Base-by-base conservation (phyloP, 2,888 invertebrate species). In the Polymixis flavicincta region DNA sequence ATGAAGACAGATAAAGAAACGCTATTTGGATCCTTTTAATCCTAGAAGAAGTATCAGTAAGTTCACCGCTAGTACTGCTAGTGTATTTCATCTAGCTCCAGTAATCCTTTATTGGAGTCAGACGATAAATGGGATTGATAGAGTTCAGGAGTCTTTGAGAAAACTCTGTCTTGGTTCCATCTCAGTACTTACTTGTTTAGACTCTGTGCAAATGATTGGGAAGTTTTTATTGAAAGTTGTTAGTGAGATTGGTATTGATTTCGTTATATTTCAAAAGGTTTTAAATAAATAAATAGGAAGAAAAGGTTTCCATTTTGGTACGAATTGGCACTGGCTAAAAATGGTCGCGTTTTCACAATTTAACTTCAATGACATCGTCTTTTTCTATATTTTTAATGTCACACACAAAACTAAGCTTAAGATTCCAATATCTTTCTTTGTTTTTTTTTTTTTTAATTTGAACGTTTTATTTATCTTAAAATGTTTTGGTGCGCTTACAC, bases 121-220 rank as follows among this genome's bases (percentile, higher is more conserved):
- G 50, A 54, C 28, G 65, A 76, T 84, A 84, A 84, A 81, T 74
- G 76, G 74, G 32, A 85, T 86, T 85, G 78, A 84, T 86, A 69
- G 81, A 72, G 64, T 72, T 70, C 74, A 67, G 14, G 60, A 76
- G 75, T 70, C 69, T 55, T 83, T 60, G 28, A 68, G 76, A 61
- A 69, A 64, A 50, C 74, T 63, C 59, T 50, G 76, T 57, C 63
- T 72, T 17, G 28, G 60, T 76, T 63, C 57, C 71, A 71, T 69
- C 59, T 68, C 28, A 32, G 14, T 60, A 69, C 63, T 69, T 68
- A n/a, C n/a, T 73, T 69, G 22, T 54, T 68, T 54, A 11, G 8
- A 32, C 14, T 55, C 25, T 13, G 5, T 25, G 28, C 0, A n/a
- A 68, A 75, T 52, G 8, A 76, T 59, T 66, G n/a, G 9, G 17